Conservation (phyloP, 2,888 invertebrate genomes). For the Athripsodes cinereus region DNA sequence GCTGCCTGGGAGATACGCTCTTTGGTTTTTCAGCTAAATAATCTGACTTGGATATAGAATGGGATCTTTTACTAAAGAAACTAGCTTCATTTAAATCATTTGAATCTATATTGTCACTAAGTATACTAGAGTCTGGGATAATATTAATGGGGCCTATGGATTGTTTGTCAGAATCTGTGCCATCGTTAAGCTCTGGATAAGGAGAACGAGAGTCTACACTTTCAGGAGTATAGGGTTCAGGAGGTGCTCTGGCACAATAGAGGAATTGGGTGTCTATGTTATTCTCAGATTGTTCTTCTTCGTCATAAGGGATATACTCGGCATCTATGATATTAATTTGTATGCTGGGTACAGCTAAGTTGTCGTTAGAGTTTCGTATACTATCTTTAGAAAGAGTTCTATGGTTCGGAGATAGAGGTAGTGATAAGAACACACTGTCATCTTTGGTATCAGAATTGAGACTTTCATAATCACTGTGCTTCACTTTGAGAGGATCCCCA, state of each 20-base stretch:
- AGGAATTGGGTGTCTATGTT: conserved; percentile 50
- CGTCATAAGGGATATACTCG: conserved; percentile 40
- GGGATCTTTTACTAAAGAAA: conserved; percentile 21
- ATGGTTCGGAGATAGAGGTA: neutral
- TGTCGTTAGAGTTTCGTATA: conserved; percentile 13
- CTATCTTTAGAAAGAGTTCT: conserved; percentile 12
- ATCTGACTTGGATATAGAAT: conserved; percentile 15
- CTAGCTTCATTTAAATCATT: conserved; percentile 14
- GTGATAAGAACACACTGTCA: conserved; percentile 2
- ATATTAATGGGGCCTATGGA: conserved; percentile 8
- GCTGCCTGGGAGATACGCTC: conserved; percentile 57
- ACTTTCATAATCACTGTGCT: conserved; percentile 16
- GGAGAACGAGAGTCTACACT: conserved; percentile 73
- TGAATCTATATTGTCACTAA: conserved; percentile 12
- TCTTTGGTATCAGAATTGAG: conserved; percentile 13
- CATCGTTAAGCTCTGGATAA: conserved; percentile 40
- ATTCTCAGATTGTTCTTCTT: conserved; percentile 47
- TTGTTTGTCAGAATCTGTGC: conserved; percentile 32
- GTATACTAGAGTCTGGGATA: conserved; percentile 5
- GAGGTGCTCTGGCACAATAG: conserved; percentile 35
- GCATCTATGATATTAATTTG: conserved; percentile 49
- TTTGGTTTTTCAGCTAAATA: conserved; percentile 34
- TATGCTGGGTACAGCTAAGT: conserved; percentile 14
- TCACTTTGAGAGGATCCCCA: conserved; percentile 5
- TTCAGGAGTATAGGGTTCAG: conserved; percentile 79